These are phyloP conservation scores for Mus spicilegus DNA, from an alignment of 2,113 vertebrate species.

Conservation along the genomic window DNA sequence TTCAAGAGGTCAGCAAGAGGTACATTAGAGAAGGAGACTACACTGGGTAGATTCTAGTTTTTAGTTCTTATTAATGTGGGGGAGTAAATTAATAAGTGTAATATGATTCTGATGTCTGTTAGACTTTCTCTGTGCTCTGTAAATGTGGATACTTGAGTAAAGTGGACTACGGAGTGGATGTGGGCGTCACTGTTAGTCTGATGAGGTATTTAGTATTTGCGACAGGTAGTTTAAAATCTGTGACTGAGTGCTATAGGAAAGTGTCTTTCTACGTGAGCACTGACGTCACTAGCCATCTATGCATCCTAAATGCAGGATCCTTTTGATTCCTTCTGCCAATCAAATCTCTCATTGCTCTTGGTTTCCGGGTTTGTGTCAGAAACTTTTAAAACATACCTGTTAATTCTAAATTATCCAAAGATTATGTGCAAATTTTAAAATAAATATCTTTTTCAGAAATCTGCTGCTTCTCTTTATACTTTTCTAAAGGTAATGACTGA, in stretches of 20 bases:
- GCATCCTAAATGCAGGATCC: background rate
- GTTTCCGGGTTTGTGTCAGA: slow-evolving; percentile 45
- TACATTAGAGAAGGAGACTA: slow-evolving; percentile 17
- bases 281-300: background rate
- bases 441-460: slow-evolving; percentile 64
- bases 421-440: slow-evolving; percentile 73
- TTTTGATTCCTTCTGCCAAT: background rate
- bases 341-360: slow-evolving; percentile 29
- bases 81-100: slow-evolving; percentile 61
- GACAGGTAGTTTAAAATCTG: slow-evolving; percentile 4
- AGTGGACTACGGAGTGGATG: background rate
- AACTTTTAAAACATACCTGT: slow-evolving; percentile 41
- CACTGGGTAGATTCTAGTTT: slow-evolving; percentile 76
- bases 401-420: slow-evolving; percentile 74
- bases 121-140: slow-evolving; percentile 59
- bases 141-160: background rate
- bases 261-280: background rate
- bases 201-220: slow-evolving; percentile 22
- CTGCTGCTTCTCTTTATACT: slow-evolving; percentile 8
- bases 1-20: background rate
- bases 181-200: background rate
- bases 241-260: background rate
- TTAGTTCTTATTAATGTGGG: slow-evolving; percentile 65
- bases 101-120: slow-evolving; percentile 9
- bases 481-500: background rate